Evolutionary conservation across 2,797 vertebrate genomes (phyloP), one percentile per base, ranked within the genome.

Genomic region (Orientallactaga sibirica): DNA sequence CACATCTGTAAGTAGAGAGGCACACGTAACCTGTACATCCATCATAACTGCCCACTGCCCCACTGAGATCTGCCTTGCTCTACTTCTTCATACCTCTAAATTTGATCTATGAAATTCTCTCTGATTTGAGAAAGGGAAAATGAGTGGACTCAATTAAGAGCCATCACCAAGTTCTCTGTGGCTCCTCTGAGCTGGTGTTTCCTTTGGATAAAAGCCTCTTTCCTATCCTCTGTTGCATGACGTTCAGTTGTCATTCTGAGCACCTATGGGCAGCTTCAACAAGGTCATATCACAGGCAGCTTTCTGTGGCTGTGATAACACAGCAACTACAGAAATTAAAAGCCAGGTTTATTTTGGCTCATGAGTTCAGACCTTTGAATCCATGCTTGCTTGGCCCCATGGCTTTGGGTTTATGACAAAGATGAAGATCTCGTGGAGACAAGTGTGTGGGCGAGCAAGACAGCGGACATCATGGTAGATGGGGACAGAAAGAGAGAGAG

Each of bases 41-140:
- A 52, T 1, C 1, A 84, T 48, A 48, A 48, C 7, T 48, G 48
- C 48, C 43, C 48, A 43, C 61, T 66, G 37, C 9, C 10, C 33
- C 33, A 1, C 48, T n/a, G 11, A 92, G 2, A 2, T 24, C 24
- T 10, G 25, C 10, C 16, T 20, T 6, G 4, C n/a, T n/a, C 4
- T 0, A 8, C 0, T 2, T 52, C 27, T 25, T 27, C 5, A 84
- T 12, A 83, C 64, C 43, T 73, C 16, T 66, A 27, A n/a, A 41
- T 43, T 52, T 77, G 41, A 64, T 27, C 52, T 43, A 18, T 70
- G 52, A 82, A 8, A 24, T 77, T 74, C 76, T 19, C 68, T 87
- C 77, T 88, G 74, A 78, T 80, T 78, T 52, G 78, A 90, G 62
- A 93, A 91, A 25, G 48, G n/a, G 61, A 86, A 92, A 77, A 78